Conservation (phyloP, 1,140 invertebrate species). For the Pseudomyrmex sp. region DNA sequence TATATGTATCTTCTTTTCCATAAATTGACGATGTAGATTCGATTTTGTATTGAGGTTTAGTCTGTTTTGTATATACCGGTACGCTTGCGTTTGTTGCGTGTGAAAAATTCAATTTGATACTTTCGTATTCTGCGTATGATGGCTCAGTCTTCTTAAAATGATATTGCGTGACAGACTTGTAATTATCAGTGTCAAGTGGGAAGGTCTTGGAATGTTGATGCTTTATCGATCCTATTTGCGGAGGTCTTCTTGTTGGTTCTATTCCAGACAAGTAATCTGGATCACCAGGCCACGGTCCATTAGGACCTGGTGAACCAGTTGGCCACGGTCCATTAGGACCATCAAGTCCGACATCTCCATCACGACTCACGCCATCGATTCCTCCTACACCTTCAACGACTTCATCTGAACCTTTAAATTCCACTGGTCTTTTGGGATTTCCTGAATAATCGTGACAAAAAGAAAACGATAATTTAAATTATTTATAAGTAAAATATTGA, state of each 20-base stretch:
- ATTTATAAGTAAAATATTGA: not conserved
- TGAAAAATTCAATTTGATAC: not conserved
- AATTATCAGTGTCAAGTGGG: conserved; percentile 1
- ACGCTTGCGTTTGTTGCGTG: conserved; percentile 30
- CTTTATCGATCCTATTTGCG: conserved; percentile 39
- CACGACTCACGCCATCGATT: conserved; percentile 63
- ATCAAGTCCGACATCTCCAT: conserved; percentile 64
- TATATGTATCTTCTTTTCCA: conserved; percentile 3
- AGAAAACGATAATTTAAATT: conserved; percentile 15
- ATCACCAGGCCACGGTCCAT: conserved; percentile 81
- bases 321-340: conserved; percentile 78
- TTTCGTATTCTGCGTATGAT: conserved; percentile 16
- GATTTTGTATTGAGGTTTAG: conserved; percentile 30
- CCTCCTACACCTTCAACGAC: conserved; percentile 64
- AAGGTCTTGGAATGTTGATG: conserved; percentile 19
- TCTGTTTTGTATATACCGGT: conserved; percentile 3
- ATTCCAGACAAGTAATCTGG: conserved; percentile 72
- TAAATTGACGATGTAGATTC: not conserved
- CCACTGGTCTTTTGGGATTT: conserved; percentile 33
- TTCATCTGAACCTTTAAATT: conserved; percentile 57
- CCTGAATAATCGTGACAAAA: conserved; percentile 51
- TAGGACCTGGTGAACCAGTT: conserved; percentile 77
- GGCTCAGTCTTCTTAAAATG: conserved; percentile 8
- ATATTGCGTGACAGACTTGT: conserved; percentile 15
- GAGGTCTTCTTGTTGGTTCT: conserved; percentile 22